Percentiles rank a stretch among this genome's conserved stretches.
phyloP scores from a whole-genome alignment of 37 sponge, comb jelly and placozoan genomes.

The Amphimedon queenslandica region DNA sequence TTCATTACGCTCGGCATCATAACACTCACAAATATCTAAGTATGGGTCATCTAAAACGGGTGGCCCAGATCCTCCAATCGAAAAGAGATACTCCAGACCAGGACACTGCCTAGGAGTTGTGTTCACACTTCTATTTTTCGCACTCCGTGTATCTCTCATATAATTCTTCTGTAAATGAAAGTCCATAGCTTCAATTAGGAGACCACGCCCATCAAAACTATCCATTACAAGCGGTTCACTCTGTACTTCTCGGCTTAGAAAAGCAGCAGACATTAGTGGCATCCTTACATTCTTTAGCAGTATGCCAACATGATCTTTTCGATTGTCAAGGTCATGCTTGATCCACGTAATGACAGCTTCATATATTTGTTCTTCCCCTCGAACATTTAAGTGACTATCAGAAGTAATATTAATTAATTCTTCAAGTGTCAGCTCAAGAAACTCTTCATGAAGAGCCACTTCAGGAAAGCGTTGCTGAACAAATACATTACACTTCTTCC shows the following conservation, averaged over 20 bases:
- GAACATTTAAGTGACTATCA: conserved; percentile 69
- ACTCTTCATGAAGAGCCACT: conserved; percentile 65
- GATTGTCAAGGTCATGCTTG: conserved; percentile 28
- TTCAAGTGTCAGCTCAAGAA: conserved; percentile 39
- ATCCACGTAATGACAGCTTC: conserved; percentile 75
- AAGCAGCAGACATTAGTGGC: conserved; percentile 74
- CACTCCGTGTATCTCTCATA: conserved; percentile 26
- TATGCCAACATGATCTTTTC: conserved; percentile 26
- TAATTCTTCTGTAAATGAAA: conserved; percentile 70
- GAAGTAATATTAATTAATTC: conserved; percentile 39
- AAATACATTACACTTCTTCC: conserved; percentile 49
- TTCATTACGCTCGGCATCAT: conserved; percentile 28
- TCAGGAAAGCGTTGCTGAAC: conserved; percentile 75
- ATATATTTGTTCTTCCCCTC: conserved; percentile 74
- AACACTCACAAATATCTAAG: conserved; percentile 67
- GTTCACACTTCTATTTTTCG: conserved; percentile 12
- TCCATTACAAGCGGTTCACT: conserved; percentile 63
- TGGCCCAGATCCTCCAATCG: conserved; percentile 57
- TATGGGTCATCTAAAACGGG: conserved; percentile 53
- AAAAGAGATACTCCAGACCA: conserved; percentile 60
- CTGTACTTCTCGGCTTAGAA: conserved; percentile 73
- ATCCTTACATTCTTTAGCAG: conserved; percentile 61
- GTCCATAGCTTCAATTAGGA: conserved; percentile 79
- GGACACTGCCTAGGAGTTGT: conserved; percentile 55
- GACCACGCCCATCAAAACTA: conserved; percentile 54